Evolutionary conservation across 2,888 invertebrate genomes (phyloP).

Genomic region (Pollenia angustigena): DNA sequence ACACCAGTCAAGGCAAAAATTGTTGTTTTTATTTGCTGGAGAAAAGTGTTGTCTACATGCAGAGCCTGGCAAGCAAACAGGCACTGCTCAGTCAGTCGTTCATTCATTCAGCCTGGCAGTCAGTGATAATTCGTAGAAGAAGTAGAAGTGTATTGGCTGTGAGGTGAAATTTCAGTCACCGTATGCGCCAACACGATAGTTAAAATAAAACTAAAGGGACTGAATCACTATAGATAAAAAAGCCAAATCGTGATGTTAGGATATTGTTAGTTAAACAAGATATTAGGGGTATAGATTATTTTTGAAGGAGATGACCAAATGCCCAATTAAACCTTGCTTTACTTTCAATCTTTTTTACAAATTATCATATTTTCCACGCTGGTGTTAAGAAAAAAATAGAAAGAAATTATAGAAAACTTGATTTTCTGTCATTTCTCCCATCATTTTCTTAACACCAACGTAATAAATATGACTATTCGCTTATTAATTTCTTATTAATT

Average conservation of each 20-base stretch:
- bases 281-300: constrained; percentile 30
- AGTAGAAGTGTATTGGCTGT: constrained; percentile 51
- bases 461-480: too few relatives aligned
- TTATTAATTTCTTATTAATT: too few relatives aligned
- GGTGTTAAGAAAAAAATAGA: too few relatives aligned
- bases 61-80: background rate
- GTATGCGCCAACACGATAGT: constrained; percentile 68
- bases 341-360: too few relatives aligned
- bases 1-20: background rate
- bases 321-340: too few relatives aligned
- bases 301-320: too few relatives aligned
- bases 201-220: constrained; percentile 67
- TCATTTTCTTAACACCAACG: too few relatives aligned
- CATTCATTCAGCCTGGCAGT: constrained; percentile 14
- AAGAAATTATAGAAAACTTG: too few relatives aligned
- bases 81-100: constrained; percentile 9
- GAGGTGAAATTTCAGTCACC: constrained; percentile 70
- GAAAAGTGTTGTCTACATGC: constrained; percentile 49
- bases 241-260: constrained; percentile 66
- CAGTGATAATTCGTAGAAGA: constrained; percentile 43
- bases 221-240: constrained; percentile 64
- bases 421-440: too few relatives aligned
- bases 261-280: constrained; percentile 48
- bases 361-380: too few relatives aligned
- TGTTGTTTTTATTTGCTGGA: constrained; percentile 12